Percentiles rank a stretch among this genome's conserved stretches.
Evolutionary conservation across 2,113 vertebrate species (phyloP).

Genomic region (Sinocyclocheilus rhinocerous): DNA sequence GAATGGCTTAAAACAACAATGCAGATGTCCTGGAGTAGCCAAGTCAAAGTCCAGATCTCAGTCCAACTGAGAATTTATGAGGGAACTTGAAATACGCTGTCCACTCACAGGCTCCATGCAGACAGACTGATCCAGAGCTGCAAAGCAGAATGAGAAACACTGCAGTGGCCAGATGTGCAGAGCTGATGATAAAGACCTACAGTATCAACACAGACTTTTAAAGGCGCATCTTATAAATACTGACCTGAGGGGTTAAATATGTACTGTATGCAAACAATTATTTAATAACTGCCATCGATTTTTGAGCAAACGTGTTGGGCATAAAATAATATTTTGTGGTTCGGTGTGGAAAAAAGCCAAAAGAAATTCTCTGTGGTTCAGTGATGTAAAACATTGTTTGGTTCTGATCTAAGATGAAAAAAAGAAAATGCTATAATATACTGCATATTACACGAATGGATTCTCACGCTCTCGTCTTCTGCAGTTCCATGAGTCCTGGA

Average conservation of each 20-base stretch:
- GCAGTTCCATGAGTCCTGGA: slow-evolving; percentile 96
- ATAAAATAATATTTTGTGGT: background rate
- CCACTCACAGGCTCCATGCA: background rate
- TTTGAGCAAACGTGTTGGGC: background rate
- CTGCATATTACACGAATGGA: background rate
- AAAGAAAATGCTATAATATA: background rate
- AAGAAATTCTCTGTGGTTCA: background rate
- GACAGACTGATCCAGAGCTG: background rate
- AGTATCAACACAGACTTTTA: slow-evolving; percentile 1
- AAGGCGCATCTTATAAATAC: background rate
- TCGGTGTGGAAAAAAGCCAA: background rate
- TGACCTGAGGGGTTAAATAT: background rate
- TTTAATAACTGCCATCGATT: background rate
- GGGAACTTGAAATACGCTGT: background rate
- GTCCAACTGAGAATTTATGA: background rate
- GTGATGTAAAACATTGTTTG: background rate
- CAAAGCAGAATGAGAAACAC: background rate
- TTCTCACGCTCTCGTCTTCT: slow-evolving; percentile 55
- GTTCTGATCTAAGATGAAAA: background rate
- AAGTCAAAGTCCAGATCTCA: slow-evolving; percentile 10
- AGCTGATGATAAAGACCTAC: background rate
- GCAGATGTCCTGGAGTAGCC: background rate
- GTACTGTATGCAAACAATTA: background rate
- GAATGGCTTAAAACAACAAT: background rate
- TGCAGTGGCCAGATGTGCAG: slow-evolving; percentile 4